A percentile compares a stretch with the other conserved stretches of the same genome.
These are phyloP conservation scores for Eremobia ochroleuca DNA, from an alignment of 2,888 invertebrate species.

Conservation along the genomic window DNA sequence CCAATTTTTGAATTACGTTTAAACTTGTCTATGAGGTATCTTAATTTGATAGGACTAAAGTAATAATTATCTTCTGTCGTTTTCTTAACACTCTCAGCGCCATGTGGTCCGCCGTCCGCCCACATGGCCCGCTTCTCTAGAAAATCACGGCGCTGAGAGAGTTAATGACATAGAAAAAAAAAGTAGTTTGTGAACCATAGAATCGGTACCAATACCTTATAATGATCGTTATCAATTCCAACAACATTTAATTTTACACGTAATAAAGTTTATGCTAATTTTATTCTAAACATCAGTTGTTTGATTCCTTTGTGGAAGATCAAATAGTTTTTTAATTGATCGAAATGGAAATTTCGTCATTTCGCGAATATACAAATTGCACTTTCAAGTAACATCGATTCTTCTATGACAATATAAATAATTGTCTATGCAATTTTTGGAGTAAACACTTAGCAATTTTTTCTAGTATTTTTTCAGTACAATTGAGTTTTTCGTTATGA, in stretches of 20 bases:
- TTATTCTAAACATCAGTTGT: conserved; percentile 36
- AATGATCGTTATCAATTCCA: conserved; percentile 76
- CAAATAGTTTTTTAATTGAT: conserved; percentile 25
- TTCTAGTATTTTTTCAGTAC: conserved; percentile 31
- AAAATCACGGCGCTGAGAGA: too few species aligned
- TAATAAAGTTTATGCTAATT: conserved; percentile 40
- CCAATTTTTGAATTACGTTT: too few species aligned
- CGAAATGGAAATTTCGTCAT: conserved; percentile 11
- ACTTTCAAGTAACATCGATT: conserved; percentile 21
- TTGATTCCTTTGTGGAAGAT: conserved; percentile 29
- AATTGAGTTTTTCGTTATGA: conserved; percentile 1
- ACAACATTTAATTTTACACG: conserved; percentile 73
- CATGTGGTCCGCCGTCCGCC: too few species aligned
- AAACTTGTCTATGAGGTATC: too few species aligned
- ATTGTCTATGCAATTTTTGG: conserved; percentile 14
- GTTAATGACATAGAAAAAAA: too few species aligned
- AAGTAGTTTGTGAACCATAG: too few species aligned
- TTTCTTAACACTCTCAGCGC: too few species aligned
- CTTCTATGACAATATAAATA: conserved; percentile 1
- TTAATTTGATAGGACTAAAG: too few species aligned
- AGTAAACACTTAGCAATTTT: conserved; percentile 22
- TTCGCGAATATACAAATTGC: conserved; percentile 31
- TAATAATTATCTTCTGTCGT: too few species aligned
- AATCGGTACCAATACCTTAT: too few species aligned
- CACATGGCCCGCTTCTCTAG: too few species aligned